These are phyloP conservation scores for Noctua comes DNA, from an alignment of 2,888 invertebrate species.

Conservation along the genomic window DNA sequence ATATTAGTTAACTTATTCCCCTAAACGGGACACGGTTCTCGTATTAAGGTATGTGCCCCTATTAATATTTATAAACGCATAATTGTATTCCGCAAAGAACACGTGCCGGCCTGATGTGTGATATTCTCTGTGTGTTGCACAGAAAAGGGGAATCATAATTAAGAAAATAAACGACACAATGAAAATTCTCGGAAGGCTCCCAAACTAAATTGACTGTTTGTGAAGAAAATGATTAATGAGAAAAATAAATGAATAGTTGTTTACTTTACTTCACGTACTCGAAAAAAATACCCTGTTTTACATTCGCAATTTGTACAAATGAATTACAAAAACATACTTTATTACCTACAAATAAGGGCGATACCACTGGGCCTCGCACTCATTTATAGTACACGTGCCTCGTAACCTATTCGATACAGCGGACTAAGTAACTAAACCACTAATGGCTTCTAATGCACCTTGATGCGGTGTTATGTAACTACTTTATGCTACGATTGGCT, in stretches of 20 bases:
- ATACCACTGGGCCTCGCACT: background rate
- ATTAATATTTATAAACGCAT: constrained; percentile 49
- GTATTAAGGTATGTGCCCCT: background rate
- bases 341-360: background rate
- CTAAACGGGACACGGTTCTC: constrained; percentile 3
- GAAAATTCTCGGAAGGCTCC: background rate
- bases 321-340: background rate
- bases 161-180: constrained; percentile 16
- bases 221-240: background rate
- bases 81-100: constrained; percentile 23
- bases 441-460: constrained; percentile 31
- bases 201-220: constrained; percentile 11
- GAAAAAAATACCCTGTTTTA: background rate
- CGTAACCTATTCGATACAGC: background rate
- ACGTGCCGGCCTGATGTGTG: constrained; percentile 43
- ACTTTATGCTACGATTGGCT: background rate
- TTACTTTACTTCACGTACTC: background rate
- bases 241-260: constrained; percentile 3
- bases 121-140: constrained; percentile 14
- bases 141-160: constrained; percentile 18
- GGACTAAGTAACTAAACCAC: background rate
- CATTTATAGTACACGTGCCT: background rate
- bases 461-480: background rate
- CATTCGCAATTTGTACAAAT: background rate
- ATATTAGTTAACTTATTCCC: background rate